Conservation (phyloP, 1,140 invertebrate genomes). For the Euschistus heros region DNA sequence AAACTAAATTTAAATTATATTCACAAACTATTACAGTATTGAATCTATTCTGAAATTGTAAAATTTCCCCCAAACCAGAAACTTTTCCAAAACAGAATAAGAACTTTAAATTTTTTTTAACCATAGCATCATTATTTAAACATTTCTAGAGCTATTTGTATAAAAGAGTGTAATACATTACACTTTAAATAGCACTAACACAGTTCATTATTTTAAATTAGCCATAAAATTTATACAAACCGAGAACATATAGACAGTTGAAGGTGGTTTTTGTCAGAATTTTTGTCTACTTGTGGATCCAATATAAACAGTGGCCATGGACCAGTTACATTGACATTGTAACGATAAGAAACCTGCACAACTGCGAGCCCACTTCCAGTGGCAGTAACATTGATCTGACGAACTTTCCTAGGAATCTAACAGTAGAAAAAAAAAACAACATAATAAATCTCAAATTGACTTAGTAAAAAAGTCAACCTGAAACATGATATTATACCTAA, state of each 20-base stretch:
- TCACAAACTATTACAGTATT: too few relatives aligned
- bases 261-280: slow-evolving; percentile 69
- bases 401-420: slow-evolving; percentile 44
- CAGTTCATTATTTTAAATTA: too few relatives aligned
- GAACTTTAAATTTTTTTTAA: too few relatives aligned
- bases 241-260: slow-evolving; percentile 77
- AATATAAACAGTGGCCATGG: slow-evolving; percentile 80
- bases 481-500: too few relatives aligned
- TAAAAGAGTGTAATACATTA: too few relatives aligned
- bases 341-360: slow-evolving; percentile 70
- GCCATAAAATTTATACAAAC: slow-evolving; percentile 34
- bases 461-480: background rate
- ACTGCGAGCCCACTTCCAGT: slow-evolving; percentile 73
- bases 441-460: background rate
- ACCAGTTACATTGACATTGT: slow-evolving; percentile 80
- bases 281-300: slow-evolving; percentile 78
- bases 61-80: too few relatives aligned
- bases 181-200: too few relatives aligned
- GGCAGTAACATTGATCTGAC: slow-evolving; percentile 52
- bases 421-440: slow-evolving; percentile 17
- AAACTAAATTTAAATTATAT: too few relatives aligned
- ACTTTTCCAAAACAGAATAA: too few relatives aligned
- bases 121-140: too few relatives aligned
- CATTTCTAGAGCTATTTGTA: too few relatives aligned
- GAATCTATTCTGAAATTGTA: too few relatives aligned